Base-by-base conservation (phyloP, 2,113 vertebrate species). In the Eretmodus cyanostictus region DNA sequence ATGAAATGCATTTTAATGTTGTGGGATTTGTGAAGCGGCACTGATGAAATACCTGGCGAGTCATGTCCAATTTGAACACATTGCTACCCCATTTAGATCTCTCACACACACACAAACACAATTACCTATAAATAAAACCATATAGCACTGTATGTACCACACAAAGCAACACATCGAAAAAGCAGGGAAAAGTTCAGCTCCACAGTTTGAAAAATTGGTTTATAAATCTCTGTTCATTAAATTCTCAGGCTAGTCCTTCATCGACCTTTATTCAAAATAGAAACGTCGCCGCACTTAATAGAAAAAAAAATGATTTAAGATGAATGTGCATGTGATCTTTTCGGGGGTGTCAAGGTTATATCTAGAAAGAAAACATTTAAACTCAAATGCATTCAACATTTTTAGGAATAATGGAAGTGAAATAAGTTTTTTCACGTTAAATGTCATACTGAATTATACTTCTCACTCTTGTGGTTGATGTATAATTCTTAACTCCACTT, bases 1-100 rank as follows among this genome's bases (percentile, higher is more conserved):
- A 66, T 3, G 12, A 87, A 84, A 78, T 34, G 38, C 36, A 45
- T 61, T 86, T 68, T 78, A 81, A 81, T 53, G 63, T 54, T n/a
- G 42, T 66, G 55, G 49, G 79, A 76, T 92, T 93, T 93, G 89
- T 93, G 93, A 89, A 83, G 49, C 83, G 81, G 89, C 80, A 92
- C 92, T 91, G 92, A 92, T 94, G 83, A 92, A 93, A 94, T 88
- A 89, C 55, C 49, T 80, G 86, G 92, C 93, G 92, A 93, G 68
- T 90, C 92, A 93, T 89, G 85, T 90, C 89, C 81, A 90, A 90
- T 91, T 85, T 85, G 31, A 86, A 85, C 68, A 84, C 87, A 85
- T 78, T 34, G 73, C 73, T 80, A 85, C 68, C 57, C 45, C 53
- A 83, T 87, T 81, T 89, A n/a, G 76, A 59, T 8, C n/a, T 47